Evolutionary conservation across 2,113 vertebrate species (phyloP).

Genomic region (Hystrix cristata): DNA sequence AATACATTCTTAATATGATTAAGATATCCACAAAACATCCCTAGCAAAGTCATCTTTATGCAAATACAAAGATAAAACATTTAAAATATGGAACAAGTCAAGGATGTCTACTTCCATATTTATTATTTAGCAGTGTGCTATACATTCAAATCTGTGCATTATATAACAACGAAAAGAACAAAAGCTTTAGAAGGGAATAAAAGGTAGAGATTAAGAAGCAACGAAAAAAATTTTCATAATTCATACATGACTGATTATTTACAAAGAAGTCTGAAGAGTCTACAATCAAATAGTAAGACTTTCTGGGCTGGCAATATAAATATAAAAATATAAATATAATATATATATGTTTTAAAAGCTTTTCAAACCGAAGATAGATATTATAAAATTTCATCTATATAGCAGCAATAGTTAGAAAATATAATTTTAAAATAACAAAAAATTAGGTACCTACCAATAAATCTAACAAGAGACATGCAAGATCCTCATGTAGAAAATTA

Average conservation of each 20-base stretch:
- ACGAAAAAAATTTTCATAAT: not conserved
- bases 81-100: slow-evolving; percentile 51
- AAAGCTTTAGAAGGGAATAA: not conserved
- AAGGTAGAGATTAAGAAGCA: not conserved
- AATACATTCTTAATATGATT: not conserved
- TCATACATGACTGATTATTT: not conserved
- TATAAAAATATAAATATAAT: not conserved
- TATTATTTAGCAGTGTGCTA: not conserved
- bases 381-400: not conserved
- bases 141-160: not conserved
- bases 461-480: not conserved
- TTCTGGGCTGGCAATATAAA: not conserved
- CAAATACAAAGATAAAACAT: slow-evolving; percentile 42
- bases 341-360: not conserved
- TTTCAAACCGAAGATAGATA: slow-evolving; percentile 46
- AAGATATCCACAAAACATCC: not conserved
- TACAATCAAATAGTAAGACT: slow-evolving; percentile 9
- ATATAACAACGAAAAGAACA: not conserved
- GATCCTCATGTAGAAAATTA: not conserved
- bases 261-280: slow-evolving; percentile 12
- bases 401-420: slow-evolving; percentile 28
- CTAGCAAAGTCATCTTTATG: not conserved
- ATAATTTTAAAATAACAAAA: slow-evolving; percentile 56
- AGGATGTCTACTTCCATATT: not conserved
- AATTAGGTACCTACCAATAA: not conserved